Base-by-base conservation (phyloP, 2,797 vertebrate genomes). In the Urocyon cinereoargenteus region DNA sequence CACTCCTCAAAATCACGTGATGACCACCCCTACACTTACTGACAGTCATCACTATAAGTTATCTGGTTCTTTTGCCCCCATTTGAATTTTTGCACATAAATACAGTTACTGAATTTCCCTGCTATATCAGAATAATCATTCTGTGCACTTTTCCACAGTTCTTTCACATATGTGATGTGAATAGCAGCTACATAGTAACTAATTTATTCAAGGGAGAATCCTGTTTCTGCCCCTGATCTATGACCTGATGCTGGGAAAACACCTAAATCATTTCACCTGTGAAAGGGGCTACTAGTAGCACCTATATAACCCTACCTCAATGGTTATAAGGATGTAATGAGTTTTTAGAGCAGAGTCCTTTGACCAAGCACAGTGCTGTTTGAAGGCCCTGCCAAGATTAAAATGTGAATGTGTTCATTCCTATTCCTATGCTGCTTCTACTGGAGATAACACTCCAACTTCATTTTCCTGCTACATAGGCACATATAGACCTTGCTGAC, bases 81-180 rank as follows among this genome's bases (percentile, higher is more conserved):
- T 75, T 89, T 28, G n/a, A 94, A 72, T 79, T 94, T 95, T 93
- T n/a, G 82, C 78, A 86, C 49, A 22, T 70, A 34, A 79, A 51
- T 77, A 24, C 49, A 2, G 34, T 53, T 79, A 53, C 28, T 15
- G 61, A 93, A n/a, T 55, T 72, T 90, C 24, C 5, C 3, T 75
- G 9, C 66, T 51, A 21, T 45, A 3, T 66, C 64, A 90, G 34
- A 93, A 82, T 49, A 73, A 66, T 70, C 40, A 84, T 49, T 94
- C 21, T 59, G 94, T 68, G 73, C 34, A 36, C 16, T 55, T 95
- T 91, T n/a, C 28, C 70, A 45, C 36, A 68, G 51, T 90, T 15
- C n/a, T 90, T 89, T 78, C 57, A 92, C 11, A 9, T 64, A 79
- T 18, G 55, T 26, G 51, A 49, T 78, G 64, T 45, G 10, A 96